phyloP scores from a whole-genome alignment of 1,140 invertebrate species.

The Whitmania pigra region DNA sequence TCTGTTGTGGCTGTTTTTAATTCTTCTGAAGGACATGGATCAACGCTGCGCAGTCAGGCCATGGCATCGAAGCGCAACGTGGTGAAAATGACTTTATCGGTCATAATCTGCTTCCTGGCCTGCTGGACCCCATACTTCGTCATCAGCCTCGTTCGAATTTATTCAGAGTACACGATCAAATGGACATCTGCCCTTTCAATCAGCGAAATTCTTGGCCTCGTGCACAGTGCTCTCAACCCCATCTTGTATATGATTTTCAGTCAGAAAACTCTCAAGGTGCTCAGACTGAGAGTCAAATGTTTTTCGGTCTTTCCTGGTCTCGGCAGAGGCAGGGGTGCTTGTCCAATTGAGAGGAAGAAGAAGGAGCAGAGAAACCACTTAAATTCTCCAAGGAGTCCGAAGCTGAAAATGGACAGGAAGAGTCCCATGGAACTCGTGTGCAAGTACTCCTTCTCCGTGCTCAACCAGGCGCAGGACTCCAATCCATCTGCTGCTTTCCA shows the following conservation, averaged over 20 bases:
- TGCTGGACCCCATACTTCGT: constrained; percentile 45
- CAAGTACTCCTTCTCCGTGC: too few relatives aligned
- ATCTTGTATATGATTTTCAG: constrained; percentile 36
- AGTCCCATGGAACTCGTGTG: too few relatives aligned
- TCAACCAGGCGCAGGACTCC: too few relatives aligned
- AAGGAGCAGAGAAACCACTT: not conserved
- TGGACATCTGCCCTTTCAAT: constrained; percentile 26
- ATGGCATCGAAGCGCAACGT: constrained; percentile 34
- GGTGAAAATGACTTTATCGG: constrained; percentile 43
- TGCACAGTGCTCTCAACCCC: constrained; percentile 36
- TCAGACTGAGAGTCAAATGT: constrained; percentile 12
- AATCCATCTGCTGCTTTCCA: too few relatives aligned
- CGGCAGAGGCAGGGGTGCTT: not conserved
- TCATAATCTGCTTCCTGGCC: constrained; percentile 42
- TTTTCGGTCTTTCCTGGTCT: not conserved
- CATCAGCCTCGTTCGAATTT: constrained; percentile 34
- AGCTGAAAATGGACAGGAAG: too few relatives aligned
- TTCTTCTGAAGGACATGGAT: constrained; percentile 24
- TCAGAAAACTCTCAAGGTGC: constrained; percentile 1
- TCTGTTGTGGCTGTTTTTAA: constrained; percentile 1
- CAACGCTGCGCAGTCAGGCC: constrained; percentile 30
- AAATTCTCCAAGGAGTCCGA: not conserved
- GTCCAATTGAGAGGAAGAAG: not conserved
- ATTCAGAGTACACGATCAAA: constrained; percentile 31
- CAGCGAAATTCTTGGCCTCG: constrained; percentile 31